These are phyloP conservation scores for Probosciger aterrimus DNA, from an alignment of 2,113 vertebrate genomes.

Conservation along the genomic window DNA sequence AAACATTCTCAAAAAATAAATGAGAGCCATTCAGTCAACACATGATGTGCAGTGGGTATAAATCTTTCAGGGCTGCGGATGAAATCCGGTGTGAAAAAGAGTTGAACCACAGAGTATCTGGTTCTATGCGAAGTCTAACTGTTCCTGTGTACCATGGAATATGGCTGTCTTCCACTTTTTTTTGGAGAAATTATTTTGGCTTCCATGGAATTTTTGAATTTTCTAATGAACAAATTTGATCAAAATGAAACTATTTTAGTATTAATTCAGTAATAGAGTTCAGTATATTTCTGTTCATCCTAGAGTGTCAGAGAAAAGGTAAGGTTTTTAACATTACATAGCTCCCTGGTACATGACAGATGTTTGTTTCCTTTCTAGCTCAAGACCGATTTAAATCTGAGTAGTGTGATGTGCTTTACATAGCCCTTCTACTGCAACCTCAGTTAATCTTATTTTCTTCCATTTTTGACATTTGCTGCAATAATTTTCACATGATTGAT, in stretches of 20 bases:
- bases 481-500: slow-evolving; percentile 37
- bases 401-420: background rate
- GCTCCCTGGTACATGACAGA: background rate
- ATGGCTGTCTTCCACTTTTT: background rate
- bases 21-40: background rate
- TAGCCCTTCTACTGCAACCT: background rate
- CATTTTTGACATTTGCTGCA: slow-evolving; percentile 15
- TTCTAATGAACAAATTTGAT: background rate
- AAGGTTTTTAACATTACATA: background rate
- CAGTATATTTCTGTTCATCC: background rate
- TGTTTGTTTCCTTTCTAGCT: background rate
- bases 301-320: background rate
- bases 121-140: background rate
- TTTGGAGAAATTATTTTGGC: background rate
- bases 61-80: background rate
- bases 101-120: background rate
- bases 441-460: background rate
- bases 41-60: background rate
- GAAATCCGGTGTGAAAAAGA: background rate
- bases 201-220: background rate
- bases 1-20: background rate
- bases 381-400: background rate
- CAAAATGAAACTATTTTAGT: background rate
- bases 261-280: background rate
- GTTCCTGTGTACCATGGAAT: background rate